phyloP scores from a whole-genome alignment of 2,113 vertebrate genomes.

The Elgaria multicarinata region DNA sequence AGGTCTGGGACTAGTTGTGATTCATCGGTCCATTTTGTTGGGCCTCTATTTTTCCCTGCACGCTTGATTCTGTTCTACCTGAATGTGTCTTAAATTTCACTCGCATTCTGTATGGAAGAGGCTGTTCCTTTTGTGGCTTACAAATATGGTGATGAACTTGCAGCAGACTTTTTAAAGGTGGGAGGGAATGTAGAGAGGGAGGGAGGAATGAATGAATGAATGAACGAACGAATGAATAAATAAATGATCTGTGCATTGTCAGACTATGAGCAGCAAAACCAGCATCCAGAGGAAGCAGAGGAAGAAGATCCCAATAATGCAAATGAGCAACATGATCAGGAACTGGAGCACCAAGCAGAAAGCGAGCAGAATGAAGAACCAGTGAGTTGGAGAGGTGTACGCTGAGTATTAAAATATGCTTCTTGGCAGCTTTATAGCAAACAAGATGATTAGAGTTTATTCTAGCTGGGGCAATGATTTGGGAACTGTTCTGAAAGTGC shows the following conservation, averaged over 20 bases:
- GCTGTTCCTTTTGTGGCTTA: neutral
- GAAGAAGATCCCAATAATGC: conserved; percentile 75
- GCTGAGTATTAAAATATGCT: neutral
- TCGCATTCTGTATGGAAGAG: neutral
- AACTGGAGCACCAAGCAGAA: conserved; percentile 61
- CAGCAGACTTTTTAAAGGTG: neutral
- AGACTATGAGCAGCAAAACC: conserved; percentile 80
- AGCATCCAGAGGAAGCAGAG: conserved; percentile 78
- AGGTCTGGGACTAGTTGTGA: neutral
- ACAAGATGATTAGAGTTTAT: neutral
- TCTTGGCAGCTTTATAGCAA: neutral
- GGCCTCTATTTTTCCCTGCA: neutral
- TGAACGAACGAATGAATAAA: neutral
- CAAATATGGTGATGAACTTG: neutral
- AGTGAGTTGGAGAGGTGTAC: conserved; percentile 45
- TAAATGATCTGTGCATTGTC: neutral
- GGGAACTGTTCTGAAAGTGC: neutral
- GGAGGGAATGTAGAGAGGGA: neutral
- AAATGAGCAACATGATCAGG: conserved; percentile 68
- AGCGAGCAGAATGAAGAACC: conserved; percentile 70
- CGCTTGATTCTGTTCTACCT: neutral
- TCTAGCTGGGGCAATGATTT: neutral
- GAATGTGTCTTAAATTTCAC: neutral
- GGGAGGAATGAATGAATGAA: neutral
- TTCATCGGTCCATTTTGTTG: neutral